Conservation (phyloP, 2,888 invertebrate genomes). For the Neelides folsomi region DNA sequence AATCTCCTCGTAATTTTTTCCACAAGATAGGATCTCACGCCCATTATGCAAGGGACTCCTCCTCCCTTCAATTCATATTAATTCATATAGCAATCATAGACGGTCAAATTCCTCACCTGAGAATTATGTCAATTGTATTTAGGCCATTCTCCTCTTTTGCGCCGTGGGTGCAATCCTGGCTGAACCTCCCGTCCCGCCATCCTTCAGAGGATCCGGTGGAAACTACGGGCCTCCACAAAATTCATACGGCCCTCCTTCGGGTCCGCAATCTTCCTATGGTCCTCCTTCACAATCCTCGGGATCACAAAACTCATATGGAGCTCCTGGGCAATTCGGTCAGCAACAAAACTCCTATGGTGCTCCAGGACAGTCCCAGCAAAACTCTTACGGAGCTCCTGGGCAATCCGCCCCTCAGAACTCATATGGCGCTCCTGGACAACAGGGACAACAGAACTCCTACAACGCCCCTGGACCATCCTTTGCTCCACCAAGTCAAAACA, state of each 20-base stretch:
- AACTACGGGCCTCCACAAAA: conserved; percentile 10
- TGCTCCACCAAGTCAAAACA: no score
- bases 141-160: no score
- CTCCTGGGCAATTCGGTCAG: background rate
- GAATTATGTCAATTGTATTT: no score
- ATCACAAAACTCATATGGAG: background rate
- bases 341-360: conserved; percentile 3
- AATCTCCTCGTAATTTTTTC: no score
- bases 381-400: conserved; percentile 10
- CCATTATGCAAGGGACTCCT: no score
- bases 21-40: no score
- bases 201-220: conserved; percentile 6
- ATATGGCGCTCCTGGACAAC: conserved; percentile 8
- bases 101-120: no score
- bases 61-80: no score
- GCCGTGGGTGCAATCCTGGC: conserved; percentile 7
- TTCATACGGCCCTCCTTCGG: conserved; percentile 8
- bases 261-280: background rate
- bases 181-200: conserved; percentile 24
- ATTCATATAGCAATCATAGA: no score
- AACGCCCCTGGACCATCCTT: no score
- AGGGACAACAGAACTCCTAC: background rate
- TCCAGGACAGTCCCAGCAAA: background rate
- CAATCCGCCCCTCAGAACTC: conserved; percentile 1
- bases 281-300: background rate